A percentile compares a stretch with the other conserved stretches of the same genome.
Evolutionary conservation across 1,140 invertebrate species (phyloP).

Genomic region (Vanessa atalanta): DNA sequence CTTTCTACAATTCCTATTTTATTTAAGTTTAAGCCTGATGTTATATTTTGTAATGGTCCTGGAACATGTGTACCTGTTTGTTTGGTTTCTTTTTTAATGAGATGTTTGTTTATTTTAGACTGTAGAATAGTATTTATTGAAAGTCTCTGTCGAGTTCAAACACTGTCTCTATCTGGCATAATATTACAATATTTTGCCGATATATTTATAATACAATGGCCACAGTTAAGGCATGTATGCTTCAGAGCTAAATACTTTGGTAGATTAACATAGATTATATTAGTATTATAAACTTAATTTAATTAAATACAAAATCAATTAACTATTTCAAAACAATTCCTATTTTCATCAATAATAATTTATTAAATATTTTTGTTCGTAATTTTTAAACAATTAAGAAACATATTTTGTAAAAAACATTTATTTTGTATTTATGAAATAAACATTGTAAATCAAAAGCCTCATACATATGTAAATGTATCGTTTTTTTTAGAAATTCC

Average conservation of each 20-base stretch:
- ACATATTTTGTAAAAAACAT: constrained; percentile 9
- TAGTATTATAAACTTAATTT: neutral
- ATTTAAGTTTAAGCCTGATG: constrained; percentile 85
- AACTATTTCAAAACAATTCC: too few species aligned
- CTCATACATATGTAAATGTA: constrained; percentile 31
- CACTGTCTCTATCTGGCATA: constrained; percentile 93
- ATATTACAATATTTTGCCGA: constrained; percentile 92
- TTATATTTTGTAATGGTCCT: constrained; percentile 96
- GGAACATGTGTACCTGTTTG: constrained; percentile 96
- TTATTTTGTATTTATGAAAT: constrained; percentile 25
- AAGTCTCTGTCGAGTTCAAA: constrained; percentile 95
- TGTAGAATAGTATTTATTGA: constrained; percentile 94
- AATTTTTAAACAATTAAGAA: neutral
- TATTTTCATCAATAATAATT: too few species aligned
- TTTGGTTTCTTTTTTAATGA: constrained; percentile 85
- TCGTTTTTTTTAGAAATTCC: neutral
- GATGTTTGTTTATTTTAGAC: constrained; percentile 84
- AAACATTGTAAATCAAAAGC: constrained; percentile 34
- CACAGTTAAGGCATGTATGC: constrained; percentile 83
- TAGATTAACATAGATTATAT: constrained; percentile 77
- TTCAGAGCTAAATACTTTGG: constrained; percentile 84
- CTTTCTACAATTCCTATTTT: constrained; percentile 87
- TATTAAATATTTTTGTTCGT: too few species aligned
- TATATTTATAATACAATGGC: constrained; percentile 96
- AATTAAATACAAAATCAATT: neutral